phyloP scores from a whole-genome alignment of 2,113 vertebrate genomes.

The Lepidothrix coronata region DNA sequence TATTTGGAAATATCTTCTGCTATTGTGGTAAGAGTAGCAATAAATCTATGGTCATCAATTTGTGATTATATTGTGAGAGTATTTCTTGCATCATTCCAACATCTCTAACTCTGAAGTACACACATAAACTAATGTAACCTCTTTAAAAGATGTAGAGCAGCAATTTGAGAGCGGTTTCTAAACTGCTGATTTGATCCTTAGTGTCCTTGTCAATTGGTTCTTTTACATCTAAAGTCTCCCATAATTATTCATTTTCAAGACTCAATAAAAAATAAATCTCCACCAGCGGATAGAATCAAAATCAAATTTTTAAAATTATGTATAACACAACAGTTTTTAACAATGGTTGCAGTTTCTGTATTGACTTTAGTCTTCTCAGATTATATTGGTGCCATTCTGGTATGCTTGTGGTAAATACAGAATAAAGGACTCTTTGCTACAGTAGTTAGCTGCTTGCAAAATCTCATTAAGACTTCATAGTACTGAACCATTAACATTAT shows the following conservation, averaged over 20 bases:
- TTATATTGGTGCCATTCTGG: background rate
- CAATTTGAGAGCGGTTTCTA: background rate
- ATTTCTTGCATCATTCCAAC: background rate
- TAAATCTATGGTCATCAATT: background rate
- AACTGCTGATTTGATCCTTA: background rate
- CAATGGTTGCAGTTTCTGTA: background rate
- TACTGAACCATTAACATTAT: conserved; percentile 16
- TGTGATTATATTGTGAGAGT: background rate
- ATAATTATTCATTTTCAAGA: background rate
- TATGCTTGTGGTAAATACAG: background rate
- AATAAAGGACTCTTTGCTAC: background rate
- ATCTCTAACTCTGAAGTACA: background rate
- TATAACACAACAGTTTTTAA: background rate
- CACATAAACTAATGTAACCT: background rate
- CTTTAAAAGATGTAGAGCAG: background rate
- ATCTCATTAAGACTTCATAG: conserved; percentile 33
- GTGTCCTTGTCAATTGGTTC: background rate
- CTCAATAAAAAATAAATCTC: background rate
- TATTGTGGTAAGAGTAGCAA: background rate
- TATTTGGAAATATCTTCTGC: conserved; percentile 7
- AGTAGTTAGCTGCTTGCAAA: background rate
- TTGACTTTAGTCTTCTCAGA: background rate
- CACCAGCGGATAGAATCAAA: background rate
- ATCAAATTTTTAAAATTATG: background rate
- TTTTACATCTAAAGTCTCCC: background rate